These are phyloP conservation scores for Zaprionus africanus DNA, from an alignment of 1,140 invertebrate genomes.

Conservation along the genomic window DNA sequence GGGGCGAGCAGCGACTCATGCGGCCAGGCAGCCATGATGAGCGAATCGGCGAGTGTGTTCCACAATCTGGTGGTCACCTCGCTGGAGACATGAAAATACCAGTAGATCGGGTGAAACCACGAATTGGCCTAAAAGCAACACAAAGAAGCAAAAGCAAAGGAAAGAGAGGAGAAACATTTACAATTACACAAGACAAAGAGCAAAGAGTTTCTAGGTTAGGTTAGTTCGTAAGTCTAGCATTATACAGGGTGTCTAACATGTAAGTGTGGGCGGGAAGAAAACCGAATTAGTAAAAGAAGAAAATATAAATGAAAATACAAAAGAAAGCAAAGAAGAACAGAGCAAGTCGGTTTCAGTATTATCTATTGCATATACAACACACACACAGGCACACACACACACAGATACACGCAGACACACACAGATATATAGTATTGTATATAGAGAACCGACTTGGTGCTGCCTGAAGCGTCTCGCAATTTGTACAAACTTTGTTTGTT, in stretches of 20 bases:
- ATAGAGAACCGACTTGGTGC: conserved; percentile 18
- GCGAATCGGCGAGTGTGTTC: conserved; percentile 88
- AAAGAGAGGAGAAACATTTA: conserved; percentile 21
- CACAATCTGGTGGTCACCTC: conserved; percentile 88
- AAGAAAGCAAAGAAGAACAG: conserved; percentile 1
- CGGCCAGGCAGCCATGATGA: conserved; percentile 89
- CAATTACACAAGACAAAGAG: conserved; percentile 55
- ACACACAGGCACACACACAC: not conserved
- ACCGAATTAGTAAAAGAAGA: not conserved
- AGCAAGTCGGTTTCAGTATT: conserved; percentile 25
- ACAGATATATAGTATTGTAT: conserved; percentile 12
- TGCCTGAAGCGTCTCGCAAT: conserved; percentile 35
- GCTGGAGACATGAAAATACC: conserved; percentile 87
- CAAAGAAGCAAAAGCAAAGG: not conserved
- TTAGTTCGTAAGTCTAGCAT: conserved; percentile 23
- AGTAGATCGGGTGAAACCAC: conserved; percentile 52
- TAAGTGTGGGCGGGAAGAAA: conserved; percentile 18
- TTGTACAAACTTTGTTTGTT: conserved; percentile 50
- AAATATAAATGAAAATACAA: not conserved
- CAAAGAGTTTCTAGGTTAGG: conserved; percentile 39
- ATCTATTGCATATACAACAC: not conserved
- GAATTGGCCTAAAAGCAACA: conserved; percentile 27
- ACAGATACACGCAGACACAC: not conserved
- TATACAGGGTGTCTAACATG: conserved; percentile 20
- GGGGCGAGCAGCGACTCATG: conserved; percentile 85